Evolutionary conservation across 2,797 vertebrate species (phyloP), one percentile per base, ranked within the genome.

Genomic region (Sebastolobus altivelis): DNA sequence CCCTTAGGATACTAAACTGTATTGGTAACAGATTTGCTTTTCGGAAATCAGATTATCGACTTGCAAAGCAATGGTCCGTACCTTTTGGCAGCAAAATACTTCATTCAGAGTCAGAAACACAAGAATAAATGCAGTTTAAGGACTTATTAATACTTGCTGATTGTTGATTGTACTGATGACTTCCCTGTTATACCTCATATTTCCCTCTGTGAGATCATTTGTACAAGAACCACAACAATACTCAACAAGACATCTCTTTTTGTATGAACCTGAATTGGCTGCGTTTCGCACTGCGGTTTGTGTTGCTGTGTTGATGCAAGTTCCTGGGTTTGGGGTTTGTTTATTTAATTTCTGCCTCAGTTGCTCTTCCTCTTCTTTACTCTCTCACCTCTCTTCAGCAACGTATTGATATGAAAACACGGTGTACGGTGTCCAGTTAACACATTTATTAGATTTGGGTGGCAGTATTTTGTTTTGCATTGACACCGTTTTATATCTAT

Each of bases 11-110:
- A 37, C 52, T 35, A 18, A 81, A 82, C 55, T 75, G 35, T 66
- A 55, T 61, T 43, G 40, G 35, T 37, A 68, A 58, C 60, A 66
- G 38, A 71, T 76, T 73, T 82, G 31, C 12, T 11, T 10, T 77
- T 1, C 25, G 25, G 13, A 43, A 40, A 49, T 54, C 31, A 9
- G 71, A 65, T 16, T 10, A 0, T 52, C 29, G 54, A 38, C 13
- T 54, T 27, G 10, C 35, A 75, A 31, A 71, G 8, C n/a, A 69
- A 20, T 8, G 12, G 27, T 54, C 1, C 3, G 0, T 5, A 35
- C 3, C 27, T 27, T 78, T 40, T 16, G 31, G 31, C 8, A 66
- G 29, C 10, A 10, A 68, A 65, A 65, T 3, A 29, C 2, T 10
- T n/a, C 3, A 9, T 8, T 49, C 22, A 56, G 29, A 40, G 10